Evolutionary conservation across 2,113 vertebrate species (phyloP).

Genomic region (Chionis minor): DNA sequence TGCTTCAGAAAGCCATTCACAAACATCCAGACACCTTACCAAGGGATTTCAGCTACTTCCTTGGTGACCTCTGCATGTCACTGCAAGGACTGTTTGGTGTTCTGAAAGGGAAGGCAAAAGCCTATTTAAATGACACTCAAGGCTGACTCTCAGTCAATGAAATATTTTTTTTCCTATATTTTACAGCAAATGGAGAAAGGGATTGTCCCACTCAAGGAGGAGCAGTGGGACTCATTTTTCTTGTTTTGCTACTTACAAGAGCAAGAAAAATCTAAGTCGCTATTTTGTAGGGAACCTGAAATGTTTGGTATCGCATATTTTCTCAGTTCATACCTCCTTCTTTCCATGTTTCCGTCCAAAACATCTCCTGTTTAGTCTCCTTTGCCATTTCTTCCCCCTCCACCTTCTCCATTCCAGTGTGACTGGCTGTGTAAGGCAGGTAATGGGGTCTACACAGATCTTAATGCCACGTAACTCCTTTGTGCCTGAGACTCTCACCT

Average conservation of each 20-base stretch:
- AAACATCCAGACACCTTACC: background rate
- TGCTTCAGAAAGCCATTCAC: background rate
- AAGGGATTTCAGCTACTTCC: background rate
- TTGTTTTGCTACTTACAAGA: background rate
- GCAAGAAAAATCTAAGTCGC: background rate
- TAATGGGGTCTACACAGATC: background rate
- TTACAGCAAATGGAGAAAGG: background rate
- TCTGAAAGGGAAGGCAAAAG: background rate
- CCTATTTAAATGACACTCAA: rapidly evolving
- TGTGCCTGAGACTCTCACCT: background rate
- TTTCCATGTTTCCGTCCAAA: background rate
- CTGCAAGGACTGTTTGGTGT: background rate
- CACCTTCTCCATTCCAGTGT: background rate
- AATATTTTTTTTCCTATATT: background rate
- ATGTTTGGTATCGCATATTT: background rate
- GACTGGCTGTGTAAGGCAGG: background rate
- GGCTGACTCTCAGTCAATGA: background rate
- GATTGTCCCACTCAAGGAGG: background rate
- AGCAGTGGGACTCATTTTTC: rapidly evolving
- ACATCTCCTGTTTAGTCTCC: background rate
- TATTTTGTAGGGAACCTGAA: background rate
- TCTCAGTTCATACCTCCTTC: background rate
- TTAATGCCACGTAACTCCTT: background rate
- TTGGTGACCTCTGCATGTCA: background rate
- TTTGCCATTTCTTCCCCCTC: background rate